Evolutionary conservation across 2,888 invertebrate species (phyloP).

Genomic region (Scaptomyza parva): DNA sequence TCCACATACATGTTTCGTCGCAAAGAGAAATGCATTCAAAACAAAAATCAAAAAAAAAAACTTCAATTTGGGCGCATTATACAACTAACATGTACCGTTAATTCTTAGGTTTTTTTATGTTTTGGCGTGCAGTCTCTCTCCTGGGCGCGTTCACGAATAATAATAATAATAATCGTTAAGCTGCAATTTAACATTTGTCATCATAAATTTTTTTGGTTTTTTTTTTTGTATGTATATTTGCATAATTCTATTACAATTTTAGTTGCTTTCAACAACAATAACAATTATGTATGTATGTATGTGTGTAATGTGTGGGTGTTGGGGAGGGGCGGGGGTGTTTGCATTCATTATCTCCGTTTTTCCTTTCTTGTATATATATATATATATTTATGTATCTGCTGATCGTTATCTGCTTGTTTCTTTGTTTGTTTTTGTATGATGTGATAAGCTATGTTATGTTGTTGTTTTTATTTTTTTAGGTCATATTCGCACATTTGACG

Average conservation of each 20-base stretch:
- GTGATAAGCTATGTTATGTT: slow-evolving; percentile 45
- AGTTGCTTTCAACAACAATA: slow-evolving; percentile 80
- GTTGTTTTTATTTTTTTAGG: slow-evolving; percentile 24
- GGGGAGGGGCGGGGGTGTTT: slow-evolving; percentile 2
- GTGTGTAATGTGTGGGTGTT: slow-evolving; percentile 17
- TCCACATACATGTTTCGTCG: not conserved
- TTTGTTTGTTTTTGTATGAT: slow-evolving; percentile 36
- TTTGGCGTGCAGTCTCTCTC: slow-evolving; percentile 43
- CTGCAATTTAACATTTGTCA: slow-evolving; percentile 75
- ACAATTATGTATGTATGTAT: slow-evolving; percentile 67
- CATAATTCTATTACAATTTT: slow-evolving; percentile 81
- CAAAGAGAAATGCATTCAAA: slow-evolving; percentile 41
- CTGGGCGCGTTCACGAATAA: slow-evolving; percentile 46
- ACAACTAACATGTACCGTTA: slow-evolving; percentile 36
- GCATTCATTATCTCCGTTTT: slow-evolving; percentile 29
- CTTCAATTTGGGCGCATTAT: slow-evolving; percentile 18
- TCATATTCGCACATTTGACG: slow-evolving; percentile 47
- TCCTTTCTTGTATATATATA: slow-evolving; percentile 9
- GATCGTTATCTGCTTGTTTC: slow-evolving; percentile 30
- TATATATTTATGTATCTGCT: slow-evolving; percentile 17
- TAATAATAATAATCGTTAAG: slow-evolving; percentile 73
- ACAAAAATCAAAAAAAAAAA: slow-evolving; percentile 44
- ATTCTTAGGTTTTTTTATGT: slow-evolving; percentile 40
- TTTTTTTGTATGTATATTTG: slow-evolving; percentile 73
- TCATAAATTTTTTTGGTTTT: slow-evolving; percentile 39